Evolutionary conservation across 2,113 vertebrate species (phyloP).

Genomic region (Sylvia atricapilla): DNA sequence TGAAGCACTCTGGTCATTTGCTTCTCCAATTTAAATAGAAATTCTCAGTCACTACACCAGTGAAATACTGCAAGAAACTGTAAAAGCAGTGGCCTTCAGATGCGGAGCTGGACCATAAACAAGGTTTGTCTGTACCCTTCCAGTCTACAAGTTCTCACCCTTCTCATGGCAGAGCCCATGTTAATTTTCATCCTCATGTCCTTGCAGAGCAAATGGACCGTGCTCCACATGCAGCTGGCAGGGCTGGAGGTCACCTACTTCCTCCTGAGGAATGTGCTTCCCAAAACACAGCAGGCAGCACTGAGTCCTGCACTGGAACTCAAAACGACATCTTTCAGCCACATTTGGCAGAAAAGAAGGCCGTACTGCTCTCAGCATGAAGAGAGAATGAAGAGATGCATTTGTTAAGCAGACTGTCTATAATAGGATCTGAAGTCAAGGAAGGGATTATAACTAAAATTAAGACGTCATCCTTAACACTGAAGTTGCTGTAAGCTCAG

Average conservation of each 20-base stretch:
- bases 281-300: background rate
- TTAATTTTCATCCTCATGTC: background rate
- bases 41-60: background rate
- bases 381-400: background rate
- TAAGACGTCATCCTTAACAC: background rate
- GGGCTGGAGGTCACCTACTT: background rate
- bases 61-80: background rate
- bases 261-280: background rate
- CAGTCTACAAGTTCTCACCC: background rate
- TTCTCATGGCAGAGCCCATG: background rate
- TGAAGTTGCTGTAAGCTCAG: background rate
- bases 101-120: background rate
- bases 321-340: background rate
- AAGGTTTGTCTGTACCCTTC: background rate
- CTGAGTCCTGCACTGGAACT: background rate
- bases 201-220: background rate
- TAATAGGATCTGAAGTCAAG: background rate
- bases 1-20: background rate
- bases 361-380: background rate
- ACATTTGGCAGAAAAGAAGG: background rate
- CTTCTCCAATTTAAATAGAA: background rate
- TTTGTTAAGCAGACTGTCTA: background rate
- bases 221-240: background rate
- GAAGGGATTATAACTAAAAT: background rate
- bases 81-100: background rate